Evolutionary conservation across 1,140 invertebrate genomes (phyloP).

Genomic region (Polypedilum vanderplanki): DNA sequence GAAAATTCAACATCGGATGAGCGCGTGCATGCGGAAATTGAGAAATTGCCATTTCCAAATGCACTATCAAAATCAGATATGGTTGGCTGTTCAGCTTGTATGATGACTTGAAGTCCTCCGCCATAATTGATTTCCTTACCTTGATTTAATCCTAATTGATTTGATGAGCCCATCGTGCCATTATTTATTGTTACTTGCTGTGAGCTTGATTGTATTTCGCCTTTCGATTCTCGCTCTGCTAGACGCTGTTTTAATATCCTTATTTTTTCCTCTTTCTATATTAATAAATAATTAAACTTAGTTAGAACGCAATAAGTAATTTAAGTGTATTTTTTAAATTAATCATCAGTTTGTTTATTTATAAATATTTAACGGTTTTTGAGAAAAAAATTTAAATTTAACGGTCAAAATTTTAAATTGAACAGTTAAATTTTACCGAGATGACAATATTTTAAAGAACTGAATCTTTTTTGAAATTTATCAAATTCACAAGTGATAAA

Average conservation of each 20-base stretch:
- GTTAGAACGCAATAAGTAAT: neutral
- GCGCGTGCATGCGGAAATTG: constrained; percentile 64
- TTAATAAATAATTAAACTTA: no score
- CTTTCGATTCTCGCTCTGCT: constrained; percentile 60
- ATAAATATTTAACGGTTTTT: no score
- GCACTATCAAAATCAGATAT: constrained; percentile 69
- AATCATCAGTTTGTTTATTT: no score
- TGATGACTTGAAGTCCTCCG: constrained; percentile 32
- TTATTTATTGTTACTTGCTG: neutral
- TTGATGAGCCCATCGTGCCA: constrained; percentile 16
- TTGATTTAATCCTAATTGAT: constrained; percentile 46
- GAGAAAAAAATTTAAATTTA: no score
- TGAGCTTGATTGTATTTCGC: constrained; percentile 35
- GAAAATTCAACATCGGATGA: constrained; percentile 80
- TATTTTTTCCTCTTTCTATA: constrained; percentile 84
- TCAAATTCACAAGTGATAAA: no score
- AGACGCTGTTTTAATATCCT: constrained; percentile 68
- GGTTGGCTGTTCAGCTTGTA: constrained; percentile 54
- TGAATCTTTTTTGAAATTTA: no score
- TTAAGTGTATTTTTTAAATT: neutral
- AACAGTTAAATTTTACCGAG: no score
- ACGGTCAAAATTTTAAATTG: no score
- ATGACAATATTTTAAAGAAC: no score
- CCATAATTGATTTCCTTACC: constrained; percentile 43
- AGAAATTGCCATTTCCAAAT: constrained; percentile 57